phyloP scores from a whole-genome alignment of 2,797 vertebrate species.

The Lindbergichthys nudifrons region DNA sequence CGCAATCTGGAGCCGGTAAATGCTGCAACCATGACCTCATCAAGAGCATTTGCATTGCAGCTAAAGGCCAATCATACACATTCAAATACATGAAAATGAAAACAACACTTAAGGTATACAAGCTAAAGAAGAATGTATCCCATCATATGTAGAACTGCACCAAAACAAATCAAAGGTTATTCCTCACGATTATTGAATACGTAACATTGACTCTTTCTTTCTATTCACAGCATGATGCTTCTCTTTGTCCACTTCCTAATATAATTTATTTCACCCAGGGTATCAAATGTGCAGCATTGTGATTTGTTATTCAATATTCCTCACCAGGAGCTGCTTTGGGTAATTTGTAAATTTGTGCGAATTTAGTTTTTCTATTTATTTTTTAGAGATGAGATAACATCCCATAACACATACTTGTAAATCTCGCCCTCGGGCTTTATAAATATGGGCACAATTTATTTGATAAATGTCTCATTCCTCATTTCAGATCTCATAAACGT shows the following conservation, averaged over 20 bases:
- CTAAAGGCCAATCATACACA: background rate
- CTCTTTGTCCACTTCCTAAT: constrained; percentile 43
- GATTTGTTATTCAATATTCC: constrained; percentile 52
- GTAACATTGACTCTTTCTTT: constrained; percentile 34
- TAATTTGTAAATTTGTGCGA: constrained; percentile 40
- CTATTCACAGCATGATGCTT: constrained; percentile 43
- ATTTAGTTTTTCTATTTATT: constrained; percentile 38
- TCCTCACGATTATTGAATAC: constrained; percentile 5
- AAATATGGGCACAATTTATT: constrained; percentile 39
- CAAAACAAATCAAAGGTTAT: constrained; percentile 22
- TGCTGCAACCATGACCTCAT: constrained; percentile 15
- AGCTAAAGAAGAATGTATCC: too few relatives aligned
- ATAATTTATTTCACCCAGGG: constrained; percentile 50
- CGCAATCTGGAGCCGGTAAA: constrained; percentile 36
- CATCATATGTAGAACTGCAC: background rate
- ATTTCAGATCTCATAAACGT: constrained; percentile 46
- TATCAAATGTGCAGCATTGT: constrained; percentile 42
- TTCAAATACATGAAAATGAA: background rate
- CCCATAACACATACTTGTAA: constrained; percentile 34
- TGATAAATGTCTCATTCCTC: constrained; percentile 38
- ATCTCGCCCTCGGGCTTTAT: constrained; percentile 30
- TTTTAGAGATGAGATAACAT: constrained; percentile 46
- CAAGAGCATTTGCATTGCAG: constrained; percentile 16
- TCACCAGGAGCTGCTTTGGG: constrained; percentile 29
- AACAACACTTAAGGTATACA: too few relatives aligned